These are phyloP conservation scores for Montipora efflorescens DNA, from an alignment of 64 coral and sea anemone genomes.

Conservation along the genomic window DNA sequence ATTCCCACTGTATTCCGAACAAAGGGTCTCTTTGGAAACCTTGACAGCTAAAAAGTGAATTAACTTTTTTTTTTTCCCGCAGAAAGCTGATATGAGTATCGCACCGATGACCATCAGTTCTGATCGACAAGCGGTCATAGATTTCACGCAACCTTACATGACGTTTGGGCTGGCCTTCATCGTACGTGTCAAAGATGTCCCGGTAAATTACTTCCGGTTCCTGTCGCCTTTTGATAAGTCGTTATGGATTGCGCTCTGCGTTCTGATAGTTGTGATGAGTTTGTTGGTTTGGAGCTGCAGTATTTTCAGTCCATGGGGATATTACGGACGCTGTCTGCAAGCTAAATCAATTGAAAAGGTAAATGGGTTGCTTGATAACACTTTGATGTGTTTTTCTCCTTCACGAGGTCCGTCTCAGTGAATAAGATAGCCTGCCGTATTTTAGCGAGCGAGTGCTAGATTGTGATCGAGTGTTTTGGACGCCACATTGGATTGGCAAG, in stretches of 20 bases:
- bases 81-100: constrained; percentile 63
- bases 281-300: constrained; percentile 49
- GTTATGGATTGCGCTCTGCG: constrained; percentile 56
- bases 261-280: constrained; percentile 32
- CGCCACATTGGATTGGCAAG: too few species aligned
- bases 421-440: too few species aligned
- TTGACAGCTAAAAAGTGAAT: too few species aligned
- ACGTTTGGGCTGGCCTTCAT: constrained; percentile 72
- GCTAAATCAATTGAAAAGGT: neutral
- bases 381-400: too few species aligned
- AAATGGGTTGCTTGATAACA: neutral
- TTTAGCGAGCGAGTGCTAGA: too few species aligned
- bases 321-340: constrained; percentile 45
- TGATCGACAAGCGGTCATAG: constrained; percentile 60
- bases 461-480: too few species aligned
- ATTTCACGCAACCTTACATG: constrained; percentile 79
- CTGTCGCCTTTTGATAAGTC: constrained; percentile 46
- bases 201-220: constrained; percentile 69
- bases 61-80: neutral
- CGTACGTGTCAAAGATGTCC: constrained; percentile 58
- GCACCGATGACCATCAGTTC: constrained; percentile 76
- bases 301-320: constrained; percentile 58
- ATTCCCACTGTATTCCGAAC: too few species aligned
- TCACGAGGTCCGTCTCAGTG: too few species aligned
- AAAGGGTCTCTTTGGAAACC: too few species aligned